A percentile compares a stretch with the other conserved stretches of the same genome.
Evolutionary conservation across 23 tunicate species (phyloP).

Genomic region (Ciona savignyi): DNA sequence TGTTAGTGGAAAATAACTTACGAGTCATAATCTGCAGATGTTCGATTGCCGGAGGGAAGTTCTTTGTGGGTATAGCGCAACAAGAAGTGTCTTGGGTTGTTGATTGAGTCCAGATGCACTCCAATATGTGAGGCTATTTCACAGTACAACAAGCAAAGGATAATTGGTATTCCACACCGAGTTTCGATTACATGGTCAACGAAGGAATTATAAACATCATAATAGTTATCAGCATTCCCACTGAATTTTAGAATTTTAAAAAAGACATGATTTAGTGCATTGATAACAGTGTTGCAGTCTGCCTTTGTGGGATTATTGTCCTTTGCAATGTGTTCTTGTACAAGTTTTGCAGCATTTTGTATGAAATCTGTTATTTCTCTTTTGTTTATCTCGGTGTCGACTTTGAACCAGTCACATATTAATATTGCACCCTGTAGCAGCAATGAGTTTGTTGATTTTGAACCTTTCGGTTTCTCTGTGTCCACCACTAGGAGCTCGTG

Average conservation of each 20-base stretch:
- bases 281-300: neutral
- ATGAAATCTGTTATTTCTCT: conserved; percentile 14
- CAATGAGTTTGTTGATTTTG: neutral
- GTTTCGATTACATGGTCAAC: conserved; percentile 18
- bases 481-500: neutral
- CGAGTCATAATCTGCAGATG: too few species aligned
- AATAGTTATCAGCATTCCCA: conserved; percentile 24
- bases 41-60: too few species aligned
- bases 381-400: neutral
- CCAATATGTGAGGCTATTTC: conserved; percentile 28
- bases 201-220: conserved; percentile 28
- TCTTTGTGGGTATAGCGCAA: too few species aligned
- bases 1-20: too few species aligned
- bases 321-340: too few species aligned
- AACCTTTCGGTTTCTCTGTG: too few species aligned
- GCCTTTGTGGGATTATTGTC: too few species aligned
- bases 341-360: neutral
- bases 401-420: neutral
- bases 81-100: neutral
- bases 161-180: conserved; percentile 29
- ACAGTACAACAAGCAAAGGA: conserved; percentile 16
- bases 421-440: neutral
- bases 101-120: neutral
- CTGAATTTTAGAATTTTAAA: neutral
- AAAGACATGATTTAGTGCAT: neutral